These are phyloP conservation scores for Arctia plantaginis DNA, from an alignment of 2,888 invertebrate genomes.

Conservation along the genomic window DNA sequence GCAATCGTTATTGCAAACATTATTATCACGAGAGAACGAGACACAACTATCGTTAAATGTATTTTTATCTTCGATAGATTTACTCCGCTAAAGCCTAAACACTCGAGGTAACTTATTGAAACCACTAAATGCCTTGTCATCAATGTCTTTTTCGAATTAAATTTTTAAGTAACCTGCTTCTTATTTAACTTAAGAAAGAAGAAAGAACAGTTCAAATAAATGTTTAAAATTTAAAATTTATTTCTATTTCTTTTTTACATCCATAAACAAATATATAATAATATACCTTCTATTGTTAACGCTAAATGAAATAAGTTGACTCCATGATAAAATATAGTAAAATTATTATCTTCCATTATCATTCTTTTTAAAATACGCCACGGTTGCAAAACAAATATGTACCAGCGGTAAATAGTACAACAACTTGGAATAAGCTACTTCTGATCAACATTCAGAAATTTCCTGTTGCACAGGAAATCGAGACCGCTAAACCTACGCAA, in stretches of 20 bases:
- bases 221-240: background rate
- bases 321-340: background rate
- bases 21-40: too few species aligned
- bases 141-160: background rate
- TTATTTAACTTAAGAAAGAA: background rate
- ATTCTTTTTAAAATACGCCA: background rate
- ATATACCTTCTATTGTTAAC: background rate
- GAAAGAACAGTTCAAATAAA: too few species aligned
- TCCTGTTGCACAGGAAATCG: slow-evolving; percentile 70
- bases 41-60: too few species aligned
- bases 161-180: background rate
- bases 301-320: background rate
- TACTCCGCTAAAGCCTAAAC: too few species aligned
- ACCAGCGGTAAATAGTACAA: slow-evolving; percentile 32
- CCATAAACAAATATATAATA: too few species aligned
- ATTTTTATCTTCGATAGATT: too few species aligned
- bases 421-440: slow-evolving; percentile 55
- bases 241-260: background rate
- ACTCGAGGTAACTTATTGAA: too few species aligned
- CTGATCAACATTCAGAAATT: slow-evolving; percentile 63
- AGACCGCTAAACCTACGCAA: slow-evolving; percentile 59
- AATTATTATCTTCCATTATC: background rate
- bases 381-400: background rate
- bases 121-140: background rate
- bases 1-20: background rate